Evolutionary conservation across 2,888 invertebrate genomes (phyloP).

Genomic region (Aporophyla nigra): DNA sequence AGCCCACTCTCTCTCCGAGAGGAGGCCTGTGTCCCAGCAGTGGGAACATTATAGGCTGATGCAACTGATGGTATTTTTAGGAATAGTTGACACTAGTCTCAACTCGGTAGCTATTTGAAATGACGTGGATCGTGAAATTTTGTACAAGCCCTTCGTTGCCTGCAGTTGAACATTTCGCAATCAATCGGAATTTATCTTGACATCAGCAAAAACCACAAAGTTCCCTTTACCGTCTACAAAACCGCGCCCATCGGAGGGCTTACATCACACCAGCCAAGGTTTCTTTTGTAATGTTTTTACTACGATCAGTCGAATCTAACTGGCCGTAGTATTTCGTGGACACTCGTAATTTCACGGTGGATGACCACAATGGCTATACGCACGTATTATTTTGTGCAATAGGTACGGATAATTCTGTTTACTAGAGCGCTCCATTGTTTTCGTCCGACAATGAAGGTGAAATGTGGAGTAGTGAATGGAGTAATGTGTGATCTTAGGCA

Average conservation of each 20-base stretch:
- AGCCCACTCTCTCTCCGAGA: no score
- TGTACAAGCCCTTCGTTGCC: neutral
- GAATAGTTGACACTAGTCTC: neutral
- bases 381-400: constrained; percentile 45
- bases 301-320: constrained; percentile 51
- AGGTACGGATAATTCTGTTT: constrained; percentile 37
- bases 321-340: constrained; percentile 60
- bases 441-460: constrained; percentile 23
- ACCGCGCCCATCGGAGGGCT: constrained; percentile 48
- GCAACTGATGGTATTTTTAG: no score
- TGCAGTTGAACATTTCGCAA: constrained; percentile 16
- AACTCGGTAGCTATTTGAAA: neutral
- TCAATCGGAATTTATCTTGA: constrained; percentile 35
- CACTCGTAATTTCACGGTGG: constrained; percentile 60
- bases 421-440: constrained; percentile 49
- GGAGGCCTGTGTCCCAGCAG: no score
- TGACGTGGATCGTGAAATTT: neutral
- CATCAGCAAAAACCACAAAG: constrained; percentile 35
- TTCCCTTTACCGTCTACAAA: constrained; percentile 12
- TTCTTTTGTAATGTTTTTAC: constrained; percentile 54
- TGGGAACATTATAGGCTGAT: no score
- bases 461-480: constrained; percentile 18
- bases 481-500: neutral
- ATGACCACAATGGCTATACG: constrained; percentile 48
- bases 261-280: constrained; percentile 52